A percentile compares a stretch with the other conserved stretches of the same genome.
These are phyloP conservation scores for Calidris pugnax DNA, from an alignment of 2,113 vertebrate species.

Conservation along the genomic window DNA sequence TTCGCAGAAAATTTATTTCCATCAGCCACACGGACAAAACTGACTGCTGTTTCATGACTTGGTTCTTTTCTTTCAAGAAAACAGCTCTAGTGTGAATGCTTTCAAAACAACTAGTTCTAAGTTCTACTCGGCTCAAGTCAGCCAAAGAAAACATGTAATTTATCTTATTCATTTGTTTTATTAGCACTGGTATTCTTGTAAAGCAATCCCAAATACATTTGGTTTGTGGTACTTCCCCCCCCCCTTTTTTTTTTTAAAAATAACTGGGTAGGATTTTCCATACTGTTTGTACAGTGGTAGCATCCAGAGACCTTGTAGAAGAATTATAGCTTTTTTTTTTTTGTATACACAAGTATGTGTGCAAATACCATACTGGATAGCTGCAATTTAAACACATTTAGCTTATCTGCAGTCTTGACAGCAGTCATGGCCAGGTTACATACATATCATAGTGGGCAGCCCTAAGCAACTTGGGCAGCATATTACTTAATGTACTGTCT, in stretches of 20 bases:
- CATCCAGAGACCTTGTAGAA: neutral
- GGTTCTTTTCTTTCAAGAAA: neutral
- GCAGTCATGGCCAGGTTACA: neutral
- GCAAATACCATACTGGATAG: neutral
- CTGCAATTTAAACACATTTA: neutral
- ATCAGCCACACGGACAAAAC: neutral
- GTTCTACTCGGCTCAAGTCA: neutral
- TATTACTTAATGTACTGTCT: neutral
- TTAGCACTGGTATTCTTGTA: neutral
- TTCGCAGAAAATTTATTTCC: neutral
- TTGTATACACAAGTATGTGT: neutral
- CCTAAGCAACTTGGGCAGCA: neutral
- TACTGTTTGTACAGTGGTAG: neutral
- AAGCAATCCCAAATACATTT: neutral
- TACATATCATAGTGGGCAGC: neutral
- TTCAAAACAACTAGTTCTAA: neutral
- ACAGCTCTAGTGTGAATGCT: neutral
- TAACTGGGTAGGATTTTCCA: neutral
- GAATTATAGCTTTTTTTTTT: neutral
- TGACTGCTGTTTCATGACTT: neutral
- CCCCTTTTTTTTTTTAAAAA: too few relatives aligned
- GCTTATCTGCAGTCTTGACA: neutral
- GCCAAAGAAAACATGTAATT: neutral
- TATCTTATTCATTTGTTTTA: neutral
- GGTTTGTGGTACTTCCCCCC: neutral